These are phyloP conservation scores for Labroides dimidiatus DNA, from an alignment of 2,797 vertebrate genomes.

Conservation along the genomic window DNA sequence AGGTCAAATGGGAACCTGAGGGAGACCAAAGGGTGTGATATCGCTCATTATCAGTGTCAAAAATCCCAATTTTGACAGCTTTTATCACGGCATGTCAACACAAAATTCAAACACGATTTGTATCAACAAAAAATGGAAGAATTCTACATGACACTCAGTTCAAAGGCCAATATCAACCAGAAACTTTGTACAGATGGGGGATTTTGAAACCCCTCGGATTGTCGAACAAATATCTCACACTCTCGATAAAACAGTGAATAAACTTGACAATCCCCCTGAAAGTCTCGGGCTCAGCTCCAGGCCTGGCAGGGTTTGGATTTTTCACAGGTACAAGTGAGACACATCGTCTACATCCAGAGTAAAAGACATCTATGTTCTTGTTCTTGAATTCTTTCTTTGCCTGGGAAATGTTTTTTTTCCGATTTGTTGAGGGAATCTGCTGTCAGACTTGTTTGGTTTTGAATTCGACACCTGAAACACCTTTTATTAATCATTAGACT, in stretches of 20 bases:
- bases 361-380: neutral
- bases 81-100: too few relatives aligned
- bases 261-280: conserved; percentile 52
- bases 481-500: too few relatives aligned
- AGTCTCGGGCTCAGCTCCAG: conserved; percentile 35
- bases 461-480: neutral
- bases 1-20: neutral
- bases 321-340: conserved; percentile 25
- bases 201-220: conserved; percentile 19
- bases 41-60: too few relatives aligned
- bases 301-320: conserved; percentile 27
- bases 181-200: neutral
- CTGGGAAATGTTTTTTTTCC: neutral
- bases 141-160: neutral
- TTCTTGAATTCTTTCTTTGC: neutral
- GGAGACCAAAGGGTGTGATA: neutral
- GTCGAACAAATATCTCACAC: conserved; percentile 60
- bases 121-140: too few relatives aligned
- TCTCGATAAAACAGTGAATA: conserved; percentile 62
- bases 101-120: too few relatives aligned
- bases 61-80: too few relatives aligned
- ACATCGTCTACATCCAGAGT: conserved; percentile 3
- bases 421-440: neutral
- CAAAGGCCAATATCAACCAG: neutral
- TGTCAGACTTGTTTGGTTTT: too few relatives aligned